Evolutionary conservation across 2,888 invertebrate species (phyloP), one percentile per base, ranked within the genome.

Genomic region (Orthosia incerta): DNA sequence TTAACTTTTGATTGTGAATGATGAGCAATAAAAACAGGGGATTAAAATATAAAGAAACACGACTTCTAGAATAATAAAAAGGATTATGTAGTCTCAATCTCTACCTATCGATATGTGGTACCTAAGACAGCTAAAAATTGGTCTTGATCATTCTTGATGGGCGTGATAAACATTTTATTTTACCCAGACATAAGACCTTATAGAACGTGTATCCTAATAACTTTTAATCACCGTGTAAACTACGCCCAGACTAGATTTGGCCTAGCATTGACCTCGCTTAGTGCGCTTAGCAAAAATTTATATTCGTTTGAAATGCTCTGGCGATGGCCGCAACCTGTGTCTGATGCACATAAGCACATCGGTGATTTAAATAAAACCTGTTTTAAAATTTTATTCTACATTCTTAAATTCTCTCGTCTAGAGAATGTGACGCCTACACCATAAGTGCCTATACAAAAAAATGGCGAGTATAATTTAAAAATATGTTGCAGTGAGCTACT

Each of bases 301-400:
- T 53, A 64, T 64, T 66, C 39, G 62, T 59, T 70, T 60, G 12
- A 4, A 77, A 73, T 66, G 31, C 45, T 64, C 18, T 56, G 31
- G 26, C 57, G 67, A 65, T 57, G 64, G 65, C 65, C 61, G 45
- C 50, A 23, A 23, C 50, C 48, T 15, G 61, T 50, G 68, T 65
- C 55, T 63, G 64, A 61, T 80, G 82, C 80, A 77, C 67, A 76
- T 66, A 61, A 82, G 82, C 80, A 77, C 67, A 76, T 66, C 50
- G 67, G 16, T 50, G 56, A 68, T 65, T 26, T 39, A 62, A 80
- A 78, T 50, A 71, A 80, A 80, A 80, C 78, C 65, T 55, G 80
- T 68, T 80, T n/a, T 12, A 23, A 53, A 53, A 70, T 63, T 51
- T 67, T 57, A 77, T 82, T 63, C 55, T 55, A 68, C 23, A 71